Conservation (phyloP, 2,113 vertebrate genomes). For the Copsychus sechellarum region DNA sequence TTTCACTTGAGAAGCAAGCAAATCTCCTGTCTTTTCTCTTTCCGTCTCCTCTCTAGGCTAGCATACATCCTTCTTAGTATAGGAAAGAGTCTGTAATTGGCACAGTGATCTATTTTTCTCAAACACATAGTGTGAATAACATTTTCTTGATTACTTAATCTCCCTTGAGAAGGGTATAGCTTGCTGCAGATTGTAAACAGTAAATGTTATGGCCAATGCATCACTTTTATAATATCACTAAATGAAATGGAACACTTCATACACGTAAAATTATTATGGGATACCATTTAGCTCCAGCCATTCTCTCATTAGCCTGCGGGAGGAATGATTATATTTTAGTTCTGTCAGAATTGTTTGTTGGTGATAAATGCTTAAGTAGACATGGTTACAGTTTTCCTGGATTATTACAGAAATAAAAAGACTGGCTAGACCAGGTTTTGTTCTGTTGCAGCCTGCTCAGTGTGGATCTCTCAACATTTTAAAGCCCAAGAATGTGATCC, state of each 20-base stretch:
- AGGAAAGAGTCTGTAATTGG: constrained; percentile 15
- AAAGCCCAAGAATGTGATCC: not conserved
- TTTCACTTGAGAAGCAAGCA: not conserved
- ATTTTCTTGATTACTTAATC: constrained; percentile 33
- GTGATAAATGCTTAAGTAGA: constrained; percentile 13
- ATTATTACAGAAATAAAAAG: constrained; percentile 40
- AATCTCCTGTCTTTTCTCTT: not conserved
- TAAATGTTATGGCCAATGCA: constrained; percentile 42
- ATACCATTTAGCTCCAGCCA: constrained; percentile 20
- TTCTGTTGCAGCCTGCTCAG: fast-evolving
- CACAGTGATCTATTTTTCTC: not conserved
- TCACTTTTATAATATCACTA: constrained; percentile 58
- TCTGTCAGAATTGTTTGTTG: constrained; percentile 29
- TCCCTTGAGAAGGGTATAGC: constrained; percentile 50
- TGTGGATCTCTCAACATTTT: not conserved
- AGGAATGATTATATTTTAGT: constrained; percentile 26
- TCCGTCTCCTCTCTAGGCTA: not conserved
- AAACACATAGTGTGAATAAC: not conserved
- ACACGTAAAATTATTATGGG: constrained; percentile 37
- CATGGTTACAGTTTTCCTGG: not conserved
- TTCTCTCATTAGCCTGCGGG: constrained; percentile 37
- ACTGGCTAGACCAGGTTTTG: not conserved
- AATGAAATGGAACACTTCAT: constrained; percentile 49
- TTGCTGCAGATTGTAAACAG: constrained; percentile 55
- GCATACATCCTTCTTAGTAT: not conserved